phyloP scores from a whole-genome alignment of 1,140 invertebrate species.

The Coenobita brevimanus region DNA sequence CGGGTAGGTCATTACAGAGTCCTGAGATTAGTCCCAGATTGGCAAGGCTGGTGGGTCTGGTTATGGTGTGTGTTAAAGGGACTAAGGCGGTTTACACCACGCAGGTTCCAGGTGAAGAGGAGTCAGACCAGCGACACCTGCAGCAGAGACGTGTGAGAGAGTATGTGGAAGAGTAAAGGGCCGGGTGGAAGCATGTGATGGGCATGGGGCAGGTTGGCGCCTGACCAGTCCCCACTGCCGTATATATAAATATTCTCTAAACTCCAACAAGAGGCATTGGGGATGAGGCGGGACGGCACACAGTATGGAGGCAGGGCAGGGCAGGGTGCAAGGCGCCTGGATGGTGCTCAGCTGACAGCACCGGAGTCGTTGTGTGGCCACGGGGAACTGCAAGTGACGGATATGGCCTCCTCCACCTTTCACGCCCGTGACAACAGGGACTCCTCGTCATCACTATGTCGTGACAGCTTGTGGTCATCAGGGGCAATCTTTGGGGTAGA shows the following conservation, averaged over 20 bases:
- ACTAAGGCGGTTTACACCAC: neutral
- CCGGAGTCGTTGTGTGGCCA: slow-evolving; percentile 44
- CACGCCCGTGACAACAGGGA: slow-evolving; percentile 48
- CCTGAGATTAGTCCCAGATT: slow-evolving; percentile 28
- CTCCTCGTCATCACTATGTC: slow-evolving; percentile 52
- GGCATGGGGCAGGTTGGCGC: neutral
- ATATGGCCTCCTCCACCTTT: neutral
- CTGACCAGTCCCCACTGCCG: slow-evolving; percentile 31
- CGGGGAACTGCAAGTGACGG: neutral
- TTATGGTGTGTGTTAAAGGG: slow-evolving; percentile 30
- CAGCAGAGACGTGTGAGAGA: too few species aligned
- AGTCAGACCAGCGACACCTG: too few species aligned
- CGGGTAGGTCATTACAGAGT: neutral
- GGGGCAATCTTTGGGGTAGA: neutral
- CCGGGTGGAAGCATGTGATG: neutral
- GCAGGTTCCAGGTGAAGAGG: neutral
- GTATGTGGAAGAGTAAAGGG: slow-evolving; percentile 5
- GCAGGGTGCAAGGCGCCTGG: neutral
- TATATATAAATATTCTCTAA: slow-evolving; percentile 58
- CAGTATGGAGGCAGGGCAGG: slow-evolving; percentile 22
- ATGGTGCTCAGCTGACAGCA: slow-evolving; percentile 28
- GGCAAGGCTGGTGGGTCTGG: neutral
- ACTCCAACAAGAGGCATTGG: slow-evolving; percentile 59
- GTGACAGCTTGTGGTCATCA: slow-evolving; percentile 39
- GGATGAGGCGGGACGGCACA: slow-evolving; percentile 36